These are phyloP conservation scores for Lepus americanus DNA, from an alignment of 2,113 vertebrate genomes.

Conservation along the genomic window DNA sequence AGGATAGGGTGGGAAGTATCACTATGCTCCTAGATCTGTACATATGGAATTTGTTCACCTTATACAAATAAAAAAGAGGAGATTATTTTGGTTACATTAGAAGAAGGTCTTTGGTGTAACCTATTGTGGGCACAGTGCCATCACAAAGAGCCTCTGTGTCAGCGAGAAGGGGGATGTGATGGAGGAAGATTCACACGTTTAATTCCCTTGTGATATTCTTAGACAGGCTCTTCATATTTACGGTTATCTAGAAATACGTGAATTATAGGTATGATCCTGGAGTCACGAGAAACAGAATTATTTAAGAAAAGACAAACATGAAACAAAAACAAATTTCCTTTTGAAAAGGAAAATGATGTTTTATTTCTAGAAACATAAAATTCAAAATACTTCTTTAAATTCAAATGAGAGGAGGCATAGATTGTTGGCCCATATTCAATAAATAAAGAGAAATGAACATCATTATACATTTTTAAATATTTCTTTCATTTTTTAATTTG, in stretches of 20 bases:
- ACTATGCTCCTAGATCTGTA: too few relatives aligned
- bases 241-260: background rate
- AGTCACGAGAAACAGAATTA: background rate
- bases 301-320: background rate
- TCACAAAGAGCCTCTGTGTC: background rate
- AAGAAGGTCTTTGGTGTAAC: background rate
- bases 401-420: background rate
- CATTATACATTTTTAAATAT: background rate
- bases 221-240: background rate
- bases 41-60: too few relatives aligned
- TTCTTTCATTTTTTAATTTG: background rate
- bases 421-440: background rate
- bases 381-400: background rate
- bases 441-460: background rate
- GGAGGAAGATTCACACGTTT: background rate
- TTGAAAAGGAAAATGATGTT: background rate
- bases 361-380: background rate
- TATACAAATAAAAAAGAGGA: background rate
- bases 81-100: background rate
- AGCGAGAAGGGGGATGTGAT: background rate
- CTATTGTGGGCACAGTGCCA: background rate
- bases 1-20: too few relatives aligned
- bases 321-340: background rate
- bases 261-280: background rate
- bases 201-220: background rate